phyloP scores from a whole-genome alignment of 2,888 invertebrate genomes.

The Mythimna vitellina region DNA sequence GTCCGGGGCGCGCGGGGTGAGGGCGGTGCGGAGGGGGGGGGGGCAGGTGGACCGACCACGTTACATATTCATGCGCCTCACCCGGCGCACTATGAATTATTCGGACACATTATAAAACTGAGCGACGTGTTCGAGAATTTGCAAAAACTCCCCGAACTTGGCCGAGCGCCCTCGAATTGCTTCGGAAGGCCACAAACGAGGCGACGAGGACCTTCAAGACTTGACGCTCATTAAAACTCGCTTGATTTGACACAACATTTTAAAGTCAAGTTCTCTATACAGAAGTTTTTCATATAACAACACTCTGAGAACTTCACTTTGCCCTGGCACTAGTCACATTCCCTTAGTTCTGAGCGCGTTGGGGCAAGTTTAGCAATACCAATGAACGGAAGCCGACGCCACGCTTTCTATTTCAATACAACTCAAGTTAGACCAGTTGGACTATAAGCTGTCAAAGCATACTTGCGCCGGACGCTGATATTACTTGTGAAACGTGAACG shows the following conservation, averaged over 20 bases:
- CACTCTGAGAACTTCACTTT: background rate
- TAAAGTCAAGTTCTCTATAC: background rate
- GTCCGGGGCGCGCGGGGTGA: background rate
- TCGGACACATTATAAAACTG: slow-evolving; percentile 71
- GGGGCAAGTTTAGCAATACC: slow-evolving; percentile 14
- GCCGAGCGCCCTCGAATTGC: slow-evolving; percentile 37
- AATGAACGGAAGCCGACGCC: background rate
- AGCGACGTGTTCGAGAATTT: slow-evolving; percentile 64
- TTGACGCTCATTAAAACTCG: slow-evolving; percentile 33
- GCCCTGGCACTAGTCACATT: background rate
- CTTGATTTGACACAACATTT: slow-evolving; percentile 27
- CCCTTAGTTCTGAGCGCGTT: background rate
- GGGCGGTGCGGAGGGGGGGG: background rate
- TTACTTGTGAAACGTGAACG: slow-evolving; percentile 1
- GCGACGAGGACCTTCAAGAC: slow-evolving; percentile 8
- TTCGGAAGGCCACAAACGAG: slow-evolving; percentile 27
- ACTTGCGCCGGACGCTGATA: slow-evolving; percentile 8
- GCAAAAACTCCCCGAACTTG: slow-evolving; percentile 54
- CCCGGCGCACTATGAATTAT: slow-evolving; percentile 73
- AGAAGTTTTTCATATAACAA: background rate
- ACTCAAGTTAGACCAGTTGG: slow-evolving; percentile 9
- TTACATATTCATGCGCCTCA: slow-evolving; percentile 69
- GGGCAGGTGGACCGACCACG: slow-evolving; percentile 56
- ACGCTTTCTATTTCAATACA: slow-evolving; percentile 27
- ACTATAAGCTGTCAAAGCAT: slow-evolving; percentile 13